phyloP scores from a whole-genome alignment of 1,140 invertebrate genomes.

The Ladona fulva region DNA sequence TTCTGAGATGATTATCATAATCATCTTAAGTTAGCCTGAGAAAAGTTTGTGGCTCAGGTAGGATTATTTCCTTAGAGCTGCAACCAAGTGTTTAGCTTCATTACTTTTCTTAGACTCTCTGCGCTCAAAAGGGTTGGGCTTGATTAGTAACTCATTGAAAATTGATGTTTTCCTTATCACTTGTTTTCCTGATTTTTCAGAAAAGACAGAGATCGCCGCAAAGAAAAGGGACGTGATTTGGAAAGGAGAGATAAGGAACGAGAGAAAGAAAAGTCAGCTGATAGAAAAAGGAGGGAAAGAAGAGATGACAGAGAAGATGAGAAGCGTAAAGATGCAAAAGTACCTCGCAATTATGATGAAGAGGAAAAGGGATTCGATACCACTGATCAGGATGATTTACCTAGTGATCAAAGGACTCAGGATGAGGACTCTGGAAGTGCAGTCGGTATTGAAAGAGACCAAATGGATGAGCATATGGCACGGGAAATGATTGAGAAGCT shows the following conservation, averaged over 20 bases:
- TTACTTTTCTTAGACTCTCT: too few species aligned
- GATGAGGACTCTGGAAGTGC: neutral
- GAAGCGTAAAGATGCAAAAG: conserved; percentile 31
- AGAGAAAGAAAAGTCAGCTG: neutral
- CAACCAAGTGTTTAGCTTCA: too few species aligned
- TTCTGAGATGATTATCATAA: too few species aligned
- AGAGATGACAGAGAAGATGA: conserved; percentile 24
- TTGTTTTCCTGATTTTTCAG: neutral
- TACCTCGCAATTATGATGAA: conserved; percentile 43
- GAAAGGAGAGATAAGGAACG: neutral
- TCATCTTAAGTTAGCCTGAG: too few species aligned
- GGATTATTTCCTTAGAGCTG: too few species aligned
- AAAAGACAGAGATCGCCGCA: neutral
- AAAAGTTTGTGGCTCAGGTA: too few species aligned
- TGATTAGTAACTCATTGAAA: too few species aligned
- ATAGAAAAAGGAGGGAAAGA: neutral
- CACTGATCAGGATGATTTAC: neutral
- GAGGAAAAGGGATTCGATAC: conserved; percentile 41
- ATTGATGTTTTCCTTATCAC: too few species aligned
- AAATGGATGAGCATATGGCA: neutral
- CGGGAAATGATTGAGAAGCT: neutral
- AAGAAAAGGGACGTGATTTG: neutral
- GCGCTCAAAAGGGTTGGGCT: too few species aligned
- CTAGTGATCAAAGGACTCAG: neutral
- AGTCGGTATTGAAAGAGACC: neutral